A percentile compares a stretch with the other conserved stretches of the same genome.
Conservation (phyloP, 2,113 vertebrate species). For the Ptilorrhoa leucosticta region DNA sequence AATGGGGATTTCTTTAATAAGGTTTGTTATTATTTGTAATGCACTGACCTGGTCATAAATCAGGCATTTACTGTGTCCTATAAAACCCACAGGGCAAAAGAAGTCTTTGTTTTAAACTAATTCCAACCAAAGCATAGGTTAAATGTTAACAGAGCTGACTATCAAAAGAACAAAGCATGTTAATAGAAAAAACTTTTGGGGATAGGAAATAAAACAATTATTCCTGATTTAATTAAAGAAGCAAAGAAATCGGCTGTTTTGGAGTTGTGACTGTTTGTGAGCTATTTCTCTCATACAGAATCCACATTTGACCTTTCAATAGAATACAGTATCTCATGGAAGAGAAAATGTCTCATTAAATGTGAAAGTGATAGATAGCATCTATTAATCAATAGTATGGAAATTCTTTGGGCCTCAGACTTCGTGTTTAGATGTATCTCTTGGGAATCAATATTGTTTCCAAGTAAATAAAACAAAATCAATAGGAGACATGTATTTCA, state of each 20-base stretch:
- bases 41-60: not conserved
- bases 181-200: not conserved
- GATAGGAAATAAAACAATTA: not conserved
- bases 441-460: constrained; percentile 74
- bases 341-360: constrained; percentile 70
- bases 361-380: constrained; percentile 63
- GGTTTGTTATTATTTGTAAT: constrained; percentile 27
- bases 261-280: not conserved
- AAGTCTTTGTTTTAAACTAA: not conserved
- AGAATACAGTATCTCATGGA: constrained; percentile 11
- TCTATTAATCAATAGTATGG: constrained; percentile 69
- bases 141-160: not conserved
- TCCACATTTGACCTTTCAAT: constrained; percentile 40
- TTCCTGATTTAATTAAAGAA: not conserved
- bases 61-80: not conserved
- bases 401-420: constrained; percentile 58
- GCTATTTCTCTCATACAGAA: constrained; percentile 1
- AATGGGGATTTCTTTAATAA: constrained; percentile 14
- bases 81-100: not conserved
- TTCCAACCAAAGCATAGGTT: not conserved
- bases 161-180: not conserved
- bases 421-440: constrained; percentile 58
- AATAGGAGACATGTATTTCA: constrained; percentile 61
- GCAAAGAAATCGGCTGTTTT: not conserved
- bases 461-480: constrained; percentile 78